Base-by-base conservation (phyloP, 2,797 vertebrate genomes). In the Aplochiton taeniatus region DNA sequence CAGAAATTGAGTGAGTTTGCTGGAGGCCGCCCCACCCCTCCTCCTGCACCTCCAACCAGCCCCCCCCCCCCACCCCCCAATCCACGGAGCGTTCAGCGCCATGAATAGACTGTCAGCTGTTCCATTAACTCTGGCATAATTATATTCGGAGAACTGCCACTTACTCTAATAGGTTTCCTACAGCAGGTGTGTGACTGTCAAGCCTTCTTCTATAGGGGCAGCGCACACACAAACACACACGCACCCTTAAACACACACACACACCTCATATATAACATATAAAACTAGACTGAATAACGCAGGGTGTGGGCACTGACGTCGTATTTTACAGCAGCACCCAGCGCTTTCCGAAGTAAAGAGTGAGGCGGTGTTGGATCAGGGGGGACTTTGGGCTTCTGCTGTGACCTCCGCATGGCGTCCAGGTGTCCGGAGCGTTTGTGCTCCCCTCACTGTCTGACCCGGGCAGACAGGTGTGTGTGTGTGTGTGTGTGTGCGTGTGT, bases 111-210 rank as follows among this genome's bases (percentile, higher is more conserved):
- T 87, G 85, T 91, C 90, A 92, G 90, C 85, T 91, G 87, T 92
- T 93, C 88, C 87, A 91, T 93, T 92, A 92, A 89, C 77, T 87
- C 77, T 63, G 77, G 83, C 87, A 90, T 92, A 90, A 92, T 92
- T 91, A 90, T 91, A 90, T 87, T 90, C 88, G 69, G 77, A 87
- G 83, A 88, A 82, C 88, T 85, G 87, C 85, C 87, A 89, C 86
- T 91, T 91, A 90, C 78, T 86, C 81, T 90, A 92, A 91, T 91
- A 89, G 89, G 82, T 90, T 90, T 84, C 83, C 82, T 85, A 55
- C 66, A 48, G 74, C 85, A 85, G 81, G 85, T 87, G 78, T 69
- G 75, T 68, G 80, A 83, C 74, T 80, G 68, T 55, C 57, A 74
- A 61, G 69, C 63, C 75, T 46, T 58, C 68, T 66, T 58, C 68